These are phyloP conservation scores for Pachypanchax playfairii DNA, from an alignment of 2,113 vertebrate genomes.

Conservation along the genomic window DNA sequence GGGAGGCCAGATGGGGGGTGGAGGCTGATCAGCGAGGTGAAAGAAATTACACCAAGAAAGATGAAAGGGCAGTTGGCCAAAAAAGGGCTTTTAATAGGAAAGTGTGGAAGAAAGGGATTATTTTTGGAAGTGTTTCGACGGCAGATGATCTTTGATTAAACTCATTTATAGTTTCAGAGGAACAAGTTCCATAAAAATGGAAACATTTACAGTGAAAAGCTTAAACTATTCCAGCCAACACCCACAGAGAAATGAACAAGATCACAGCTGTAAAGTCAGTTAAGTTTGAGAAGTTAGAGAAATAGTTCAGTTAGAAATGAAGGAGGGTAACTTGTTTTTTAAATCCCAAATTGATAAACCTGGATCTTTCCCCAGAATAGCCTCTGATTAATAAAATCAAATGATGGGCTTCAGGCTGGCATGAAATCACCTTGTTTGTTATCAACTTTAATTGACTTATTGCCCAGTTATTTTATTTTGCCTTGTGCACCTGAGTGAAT, in stretches of 20 bases:
- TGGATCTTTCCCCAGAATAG: constrained; percentile 48
- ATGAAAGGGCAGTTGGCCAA: constrained; percentile 28
- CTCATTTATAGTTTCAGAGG: background rate
- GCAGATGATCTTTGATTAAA: background rate
- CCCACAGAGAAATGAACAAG: too few species aligned
- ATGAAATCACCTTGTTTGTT: constrained; percentile 55
- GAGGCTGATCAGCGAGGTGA: background rate
- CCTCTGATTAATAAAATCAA: constrained; percentile 48
- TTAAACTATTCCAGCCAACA: too few species aligned
- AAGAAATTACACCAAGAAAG: constrained; percentile 32
- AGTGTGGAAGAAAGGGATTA: background rate
- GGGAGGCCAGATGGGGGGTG: background rate
- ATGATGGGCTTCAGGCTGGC: constrained; percentile 35
- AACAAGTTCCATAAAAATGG: too few species aligned
- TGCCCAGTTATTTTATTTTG: constrained; percentile 52
- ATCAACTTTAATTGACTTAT: constrained; percentile 61
- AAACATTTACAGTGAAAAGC: too few species aligned
- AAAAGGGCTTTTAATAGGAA: constrained; percentile 5
- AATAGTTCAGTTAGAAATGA: background rate
- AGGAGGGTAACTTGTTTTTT: background rate
- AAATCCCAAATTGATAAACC: constrained; percentile 17
- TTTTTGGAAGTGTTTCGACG: background rate
- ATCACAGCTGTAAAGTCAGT: background rate
- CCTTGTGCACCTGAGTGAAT: constrained; percentile 21
- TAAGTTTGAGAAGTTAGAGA: background rate